Evolutionary conservation across 2,113 vertebrate genomes (phyloP), one percentile per base, ranked within the genome.

Genomic region (Pseudorhombus dupliciocellatus): DNA sequence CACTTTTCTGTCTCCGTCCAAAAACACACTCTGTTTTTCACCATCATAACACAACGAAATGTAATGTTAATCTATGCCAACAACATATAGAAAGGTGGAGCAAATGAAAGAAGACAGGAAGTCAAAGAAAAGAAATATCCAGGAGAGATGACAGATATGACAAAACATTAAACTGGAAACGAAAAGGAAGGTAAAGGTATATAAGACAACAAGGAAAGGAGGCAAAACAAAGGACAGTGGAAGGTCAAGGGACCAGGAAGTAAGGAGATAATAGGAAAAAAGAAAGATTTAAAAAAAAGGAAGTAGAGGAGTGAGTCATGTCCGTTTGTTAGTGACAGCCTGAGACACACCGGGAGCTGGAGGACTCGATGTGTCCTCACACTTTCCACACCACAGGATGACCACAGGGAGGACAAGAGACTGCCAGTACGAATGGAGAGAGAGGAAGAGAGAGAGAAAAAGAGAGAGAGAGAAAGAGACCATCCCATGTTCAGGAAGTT

Each of bases 401-500:
- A 48, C 63, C 90, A 84, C 87, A 84, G 84, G 85, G 61, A 63
- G 91, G 91, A 57, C 42, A 21, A 74, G 66, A 74, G 46, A 42
- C 30, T 26, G 77, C 58, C 63, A 84, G 64, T 44, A 65, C 3
- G 30, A 64, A 46, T 87, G 42, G 53, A 44, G 90, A 18, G 56
- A 25, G 67, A 42, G 40, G 40, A 14, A 7, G 37, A 40, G 37
- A 40, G 37, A 40, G 37, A 11, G 37, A 40, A 14, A 15, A 31
- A 37, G 50, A 26, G 51, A 25, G 16, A 44, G 58, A 40, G 89
- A 15, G 52, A 26, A 28, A 18, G 46, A 16, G 40, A 51, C 57
- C 81, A 83, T 69, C 65, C 62, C 9, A 60, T 51, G 84, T 91
- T 93, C 93, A 96, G 97, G 97, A 98, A 98, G 96, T 97, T 96